Base-by-base conservation (phyloP, 2,113 vertebrate genomes). In the Montifringilla adamsi region DNA sequence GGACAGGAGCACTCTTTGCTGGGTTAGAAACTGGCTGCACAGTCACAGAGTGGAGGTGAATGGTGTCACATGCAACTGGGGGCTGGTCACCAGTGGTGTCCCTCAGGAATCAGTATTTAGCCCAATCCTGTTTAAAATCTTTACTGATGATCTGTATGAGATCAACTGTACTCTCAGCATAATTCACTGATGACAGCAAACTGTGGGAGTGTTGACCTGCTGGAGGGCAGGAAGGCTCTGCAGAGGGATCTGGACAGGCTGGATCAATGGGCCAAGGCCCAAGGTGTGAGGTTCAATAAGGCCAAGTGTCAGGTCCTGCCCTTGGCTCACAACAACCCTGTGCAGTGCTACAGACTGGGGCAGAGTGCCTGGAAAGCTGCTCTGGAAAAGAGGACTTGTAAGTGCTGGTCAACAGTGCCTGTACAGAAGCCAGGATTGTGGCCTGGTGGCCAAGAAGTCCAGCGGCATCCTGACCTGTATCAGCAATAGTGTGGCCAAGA, bases 91-190 rank as follows among this genome's bases (percentile, higher is more conserved):
- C 0, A 35, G 10, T 24, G 26, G 37, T 0, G 15, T 2, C 2
- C 23, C 30, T 2, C 24, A 60, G 30, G 22, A 3, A 3, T 28
- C 50, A 16, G 11, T 19, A 0, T 1, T n/a, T 11, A 33, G 7
- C 1, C 33, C 27, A 31, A 4, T 26, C 13, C 22, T 47, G 52
- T 2, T 33, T 2, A 68, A 4, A 4, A 35, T 8, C 7, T 79
- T 44, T 79, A 11, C 3, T 59, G 5, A 11, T 35, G 22, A 15
- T 59, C 22, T 59, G 14, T 2, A 2, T 24, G n/a, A 35, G 33
- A 39, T 39, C 39, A 39, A 39, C 39, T 39, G 39, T 39, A 39
- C 35, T 37, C 39, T 39, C 39, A 39, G 39, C 39, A 39, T 11
- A 39, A 39, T 39, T 39, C 39, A 39, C 39, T 10, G 39, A 39